Evolutionary conservation across 1,140 invertebrate species (phyloP).

Genomic region (Nasonia vitripennis): DNA sequence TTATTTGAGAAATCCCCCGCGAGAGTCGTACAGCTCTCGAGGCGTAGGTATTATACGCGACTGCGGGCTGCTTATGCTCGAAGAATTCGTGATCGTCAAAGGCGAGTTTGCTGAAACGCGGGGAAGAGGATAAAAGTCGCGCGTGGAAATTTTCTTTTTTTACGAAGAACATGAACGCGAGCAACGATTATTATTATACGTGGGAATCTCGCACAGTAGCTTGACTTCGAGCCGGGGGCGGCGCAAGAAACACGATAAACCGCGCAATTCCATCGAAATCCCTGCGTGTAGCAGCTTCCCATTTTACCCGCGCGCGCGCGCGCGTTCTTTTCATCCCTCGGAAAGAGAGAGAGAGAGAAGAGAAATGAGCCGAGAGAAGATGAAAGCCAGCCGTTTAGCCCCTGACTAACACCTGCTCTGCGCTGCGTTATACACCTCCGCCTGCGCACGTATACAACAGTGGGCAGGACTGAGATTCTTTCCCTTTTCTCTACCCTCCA

Average conservation of each 20-base stretch:
- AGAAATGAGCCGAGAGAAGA: slow-evolving; percentile 44
- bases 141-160: no score
- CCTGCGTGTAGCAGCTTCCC: slow-evolving; percentile 21
- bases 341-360: not conserved
- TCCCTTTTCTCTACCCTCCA: not conserved
- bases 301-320: slow-evolving; percentile 22
- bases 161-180: no score
- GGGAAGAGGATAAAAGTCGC: not conserved
- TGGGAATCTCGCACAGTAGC: slow-evolving; percentile 14
- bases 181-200: not conserved
- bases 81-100: not conserved
- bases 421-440: not conserved
- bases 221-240: slow-evolving; percentile 3
- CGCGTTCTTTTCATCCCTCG: not conserved
- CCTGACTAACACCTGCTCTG: slow-evolving; percentile 58
- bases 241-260: slow-evolving; percentile 32
- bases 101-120: not conserved
- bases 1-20: slow-evolving; percentile 31
- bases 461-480: not conserved
- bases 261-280: slow-evolving; percentile 45
- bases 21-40: not conserved
- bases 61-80: not conserved
- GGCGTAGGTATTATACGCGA: not conserved
- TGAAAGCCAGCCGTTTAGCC: slow-evolving; percentile 42
- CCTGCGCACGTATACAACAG: not conserved